phyloP scores from a whole-genome alignment of 2,797 vertebrate species.

The Xerus rutilus region DNA sequence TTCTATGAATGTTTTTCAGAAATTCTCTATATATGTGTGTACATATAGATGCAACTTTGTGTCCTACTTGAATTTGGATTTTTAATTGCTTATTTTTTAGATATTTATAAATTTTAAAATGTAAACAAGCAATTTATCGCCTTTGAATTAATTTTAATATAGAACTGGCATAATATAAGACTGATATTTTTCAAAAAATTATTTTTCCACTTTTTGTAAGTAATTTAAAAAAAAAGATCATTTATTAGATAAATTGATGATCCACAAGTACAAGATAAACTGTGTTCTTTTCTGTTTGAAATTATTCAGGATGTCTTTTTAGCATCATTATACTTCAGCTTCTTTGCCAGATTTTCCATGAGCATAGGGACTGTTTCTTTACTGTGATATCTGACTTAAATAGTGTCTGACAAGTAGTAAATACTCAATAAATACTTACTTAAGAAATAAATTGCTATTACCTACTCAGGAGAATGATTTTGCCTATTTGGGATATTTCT shows the following conservation, averaged over 20 bases:
- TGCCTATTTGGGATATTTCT: conserved; percentile 29
- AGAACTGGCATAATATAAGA: neutral
- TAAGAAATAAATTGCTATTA: conserved; percentile 42
- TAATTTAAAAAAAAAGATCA: conserved; percentile 32
- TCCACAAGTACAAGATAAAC: conserved; percentile 27
- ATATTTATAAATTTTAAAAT: conserved; percentile 45
- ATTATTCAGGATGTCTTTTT: neutral
- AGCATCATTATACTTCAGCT: neutral
- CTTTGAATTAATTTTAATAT: conserved; percentile 43
- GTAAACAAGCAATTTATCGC: neutral
- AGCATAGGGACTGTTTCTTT: neutral
- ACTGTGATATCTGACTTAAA: neutral
- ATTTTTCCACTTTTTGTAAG: conserved; percentile 24
- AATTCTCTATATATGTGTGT: neutral
- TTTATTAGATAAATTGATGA: conserved; percentile 47
- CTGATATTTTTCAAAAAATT: neutral
- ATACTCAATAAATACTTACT: neutral
- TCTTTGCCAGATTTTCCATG: conserved; percentile 38
- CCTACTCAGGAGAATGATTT: conserved; percentile 40
- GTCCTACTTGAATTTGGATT: conserved; percentile 46
- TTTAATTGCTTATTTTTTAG: conserved; percentile 58
- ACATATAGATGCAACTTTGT: neutral
- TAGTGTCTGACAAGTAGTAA: neutral
- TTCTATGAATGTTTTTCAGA: conserved; percentile 33
- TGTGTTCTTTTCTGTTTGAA: conserved; percentile 49